Evolutionary conservation across 2,888 invertebrate genomes (phyloP).

Genomic region (Chrysina gloriosa): DNA sequence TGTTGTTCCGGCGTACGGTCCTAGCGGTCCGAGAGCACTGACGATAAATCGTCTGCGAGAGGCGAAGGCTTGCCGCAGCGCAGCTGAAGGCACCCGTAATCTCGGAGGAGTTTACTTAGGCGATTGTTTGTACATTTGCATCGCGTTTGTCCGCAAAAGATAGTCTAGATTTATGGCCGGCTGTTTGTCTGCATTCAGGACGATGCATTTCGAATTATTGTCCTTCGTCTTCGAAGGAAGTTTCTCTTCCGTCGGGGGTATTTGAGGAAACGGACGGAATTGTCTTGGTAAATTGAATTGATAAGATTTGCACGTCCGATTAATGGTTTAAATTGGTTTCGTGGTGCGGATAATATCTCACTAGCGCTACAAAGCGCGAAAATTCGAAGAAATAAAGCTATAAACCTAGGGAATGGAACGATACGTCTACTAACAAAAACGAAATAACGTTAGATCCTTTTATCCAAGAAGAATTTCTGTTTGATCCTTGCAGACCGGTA

Average conservation of each 20-base stretch:
- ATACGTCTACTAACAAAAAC: too few species aligned
- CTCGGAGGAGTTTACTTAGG: constrained; percentile 29
- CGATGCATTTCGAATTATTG: constrained; percentile 28
- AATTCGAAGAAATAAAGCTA: too few species aligned
- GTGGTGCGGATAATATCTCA: not conserved
- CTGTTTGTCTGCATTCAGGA: constrained; percentile 22
- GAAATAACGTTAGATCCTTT: too few species aligned
- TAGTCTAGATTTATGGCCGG: constrained; percentile 15
- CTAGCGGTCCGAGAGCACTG: not conserved
- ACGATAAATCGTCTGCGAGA: constrained; percentile 16
- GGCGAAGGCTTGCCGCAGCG: constrained; percentile 5
- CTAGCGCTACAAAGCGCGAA: too few species aligned
- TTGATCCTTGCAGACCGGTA: too few species aligned
- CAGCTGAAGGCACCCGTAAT: constrained; percentile 24
- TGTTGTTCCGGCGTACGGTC: not conserved
- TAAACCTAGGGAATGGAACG: too few species aligned
- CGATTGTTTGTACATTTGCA: constrained; percentile 36
- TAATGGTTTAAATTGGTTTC: constrained; percentile 19
- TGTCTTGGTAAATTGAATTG: constrained; percentile 1
- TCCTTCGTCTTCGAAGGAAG: not conserved
- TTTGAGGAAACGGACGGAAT: not conserved
- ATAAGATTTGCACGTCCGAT: not conserved
- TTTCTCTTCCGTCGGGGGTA: not conserved
- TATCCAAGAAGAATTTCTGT: too few species aligned
- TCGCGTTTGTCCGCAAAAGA: constrained; percentile 28